Conservation (phyloP, 2,888 invertebrate species). For the Pseudanteris insignis region DNA sequence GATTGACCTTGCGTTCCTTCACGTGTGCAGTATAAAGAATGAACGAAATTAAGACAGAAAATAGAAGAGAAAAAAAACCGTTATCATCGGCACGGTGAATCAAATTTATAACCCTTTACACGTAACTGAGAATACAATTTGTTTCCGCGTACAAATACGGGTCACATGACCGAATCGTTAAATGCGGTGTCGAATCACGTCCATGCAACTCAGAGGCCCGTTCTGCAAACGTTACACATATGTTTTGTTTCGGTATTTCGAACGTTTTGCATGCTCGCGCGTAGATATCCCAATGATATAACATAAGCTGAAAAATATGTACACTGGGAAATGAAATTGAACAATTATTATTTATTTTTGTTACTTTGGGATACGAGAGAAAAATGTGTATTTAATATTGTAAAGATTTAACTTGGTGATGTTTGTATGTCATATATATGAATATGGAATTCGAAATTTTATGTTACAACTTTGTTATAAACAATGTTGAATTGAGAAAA, state of each 20-base stretch:
- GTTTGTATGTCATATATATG: too few relatives aligned
- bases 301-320: conserved; percentile 30
- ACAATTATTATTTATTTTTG: not conserved
- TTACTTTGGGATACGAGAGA: too few relatives aligned
- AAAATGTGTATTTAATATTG: too few relatives aligned
- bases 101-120: conserved; percentile 24
- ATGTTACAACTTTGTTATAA: not conserved
- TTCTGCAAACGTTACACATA: conserved; percentile 20
- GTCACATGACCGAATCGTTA: conserved; percentile 51
- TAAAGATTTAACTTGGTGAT: too few relatives aligned
- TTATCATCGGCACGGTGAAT: conserved; percentile 23
- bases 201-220: conserved; percentile 44
- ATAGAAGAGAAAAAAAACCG: conserved; percentile 21
- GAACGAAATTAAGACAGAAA: too few relatives aligned
- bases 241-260: conserved; percentile 27
- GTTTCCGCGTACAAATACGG: conserved; percentile 43
- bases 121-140: conserved; percentile 38
- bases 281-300: conserved; percentile 48
- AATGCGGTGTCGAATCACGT: conserved; percentile 50
- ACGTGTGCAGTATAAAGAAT: conserved; percentile 19
- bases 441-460: not conserved
- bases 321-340: not conserved
- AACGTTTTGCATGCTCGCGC: conserved; percentile 44
- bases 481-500: too few relatives aligned
- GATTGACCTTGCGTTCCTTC: conserved; percentile 9